Evolutionary conservation across 2,888 invertebrate species (phyloP), one percentile per base, ranked within the genome.

Genomic region (Rhynchonema sp.): DNA sequence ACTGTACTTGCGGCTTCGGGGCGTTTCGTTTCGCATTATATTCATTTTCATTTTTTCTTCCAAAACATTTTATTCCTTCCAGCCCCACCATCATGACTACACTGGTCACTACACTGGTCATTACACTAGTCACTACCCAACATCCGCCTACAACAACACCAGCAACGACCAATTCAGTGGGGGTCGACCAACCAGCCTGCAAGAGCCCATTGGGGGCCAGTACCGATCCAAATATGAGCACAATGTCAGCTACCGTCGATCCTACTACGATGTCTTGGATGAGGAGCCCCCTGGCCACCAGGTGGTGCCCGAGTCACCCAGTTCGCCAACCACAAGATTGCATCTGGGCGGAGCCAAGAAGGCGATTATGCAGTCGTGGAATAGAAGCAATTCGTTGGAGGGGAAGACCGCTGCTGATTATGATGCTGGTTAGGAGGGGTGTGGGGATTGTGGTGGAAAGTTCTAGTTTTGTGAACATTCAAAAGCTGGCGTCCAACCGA

Each of bases 171-270:
- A 17, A 17, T 38, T 13, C 38, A 38, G 38, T 17, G 38, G 9
- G 38, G 23, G n/a, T 20, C 49, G 49, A 3, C 49, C 49, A n/a
- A 3, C 20, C 6, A 49, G 49, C n/a, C 3, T 49, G 20, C 49
- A 60, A 2, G 46, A 28, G 46, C 30, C n/a, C n/a, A 29, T 46
- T 9, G 46, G 22, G 1, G 58, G 55, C 46, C 13, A 49, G 20
- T 61, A 59, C 54, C n/a, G 46, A 1, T 62, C 62, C 1, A 59
- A 57, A 38, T 46, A 29, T 30, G 62, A 62, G 30, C 46, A 57
- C 38, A 62, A 62, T 46, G 59, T 59, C 29, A 26, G 25, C 29
- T 62, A 59, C 53, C 29, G 56, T 6, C 54, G 54, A 9, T 26
- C 27, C 9, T 54, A 54, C 27, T 54, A 54, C 54, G 54, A 54